Base-by-base conservation (phyloP, 2,888 invertebrate species). In the Sarcophaga carnaria region DNA sequence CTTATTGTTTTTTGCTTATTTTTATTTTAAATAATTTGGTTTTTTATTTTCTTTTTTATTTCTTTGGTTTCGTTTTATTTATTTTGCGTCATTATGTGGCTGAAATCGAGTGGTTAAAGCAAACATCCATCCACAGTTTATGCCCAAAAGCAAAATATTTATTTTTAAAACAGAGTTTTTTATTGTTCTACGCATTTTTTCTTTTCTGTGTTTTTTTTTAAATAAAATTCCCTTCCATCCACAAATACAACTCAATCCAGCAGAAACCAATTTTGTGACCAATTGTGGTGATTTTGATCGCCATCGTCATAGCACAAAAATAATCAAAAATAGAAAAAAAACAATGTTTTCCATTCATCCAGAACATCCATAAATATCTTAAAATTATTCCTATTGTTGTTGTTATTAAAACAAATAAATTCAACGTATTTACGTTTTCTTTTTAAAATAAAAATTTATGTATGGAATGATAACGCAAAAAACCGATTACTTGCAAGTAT, bases 281-380 rank as follows among this genome's bases (percentile, higher is more conserved):
- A 67, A 49, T 22, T 76, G 49, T 69, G 45, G 22, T 80, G 25
- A 67, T 17, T 67, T 49, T 66, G 25, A 59, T 60, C 14, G 20
- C 59, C 59, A 47, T 49, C 62, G 54, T 25, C 11, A 37, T 37
- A 37, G 10, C 37, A 37, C 37, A 37, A 37, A 37, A 10, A 10
- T 37, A 37, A 37, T 37, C 37, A 37, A 37, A 37, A 37, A 37
- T 37, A 37, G 37, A 37, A 37, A 37, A 8, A 37, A 37, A 37
- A 37, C 37, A 37, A 10, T 37, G 37, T 37, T 37, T 37, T 37
- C 37, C 75, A 81, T 81, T 81, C 69, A 75, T 45, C 47, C 37
- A 37, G 37, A 37, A 37, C 37, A 37, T 37, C 10, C 37, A 37
- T 37, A 37, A 37, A 37, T 37, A 37, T 37, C 10, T 37, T 37